These are phyloP conservation scores for Silurus meridionalis DNA, from an alignment of 2,113 vertebrate species.

Conservation along the genomic window DNA sequence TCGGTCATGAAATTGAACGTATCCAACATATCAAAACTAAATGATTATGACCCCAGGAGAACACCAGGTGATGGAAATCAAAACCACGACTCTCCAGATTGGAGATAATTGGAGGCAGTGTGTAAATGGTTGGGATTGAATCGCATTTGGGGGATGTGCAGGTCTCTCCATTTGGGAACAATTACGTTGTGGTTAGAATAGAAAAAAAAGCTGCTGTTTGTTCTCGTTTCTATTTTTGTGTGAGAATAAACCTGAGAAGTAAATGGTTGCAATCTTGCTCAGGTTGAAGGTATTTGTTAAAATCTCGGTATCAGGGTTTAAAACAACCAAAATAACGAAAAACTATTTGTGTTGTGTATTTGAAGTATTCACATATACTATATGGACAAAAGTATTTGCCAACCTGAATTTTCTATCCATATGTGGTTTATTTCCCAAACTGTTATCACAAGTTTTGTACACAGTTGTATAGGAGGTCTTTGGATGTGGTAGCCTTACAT, in stretches of 20 bases:
- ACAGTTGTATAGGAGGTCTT: too few species aligned
- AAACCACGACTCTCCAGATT: neutral
- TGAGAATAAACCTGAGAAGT: neutral
- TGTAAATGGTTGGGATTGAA: neutral
- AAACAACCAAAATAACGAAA: neutral
- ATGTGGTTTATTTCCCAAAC: too few species aligned
- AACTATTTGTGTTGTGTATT: neutral
- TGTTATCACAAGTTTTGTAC: too few species aligned
- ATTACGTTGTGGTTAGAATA: slow-evolving; percentile 53
- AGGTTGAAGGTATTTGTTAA: neutral
- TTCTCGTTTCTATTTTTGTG: slow-evolving; percentile 7
- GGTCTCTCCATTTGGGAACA: slow-evolving; percentile 62
- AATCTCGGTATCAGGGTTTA: neutral
- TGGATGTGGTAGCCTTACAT: too few species aligned
- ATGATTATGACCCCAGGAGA: neutral
- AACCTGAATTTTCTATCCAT: too few species aligned
- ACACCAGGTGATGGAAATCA: neutral
- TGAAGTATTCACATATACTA: neutral
- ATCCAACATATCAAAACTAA: neutral
- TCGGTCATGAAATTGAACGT: neutral
- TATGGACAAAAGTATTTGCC: too few species aligned
- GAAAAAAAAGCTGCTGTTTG: slow-evolving; percentile 8
- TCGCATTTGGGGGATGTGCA: neutral
- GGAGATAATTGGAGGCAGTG: neutral
- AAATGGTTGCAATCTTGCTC: neutral